phyloP scores from a whole-genome alignment of 2,888 invertebrate species.

The Melanostoma scalare region DNA sequence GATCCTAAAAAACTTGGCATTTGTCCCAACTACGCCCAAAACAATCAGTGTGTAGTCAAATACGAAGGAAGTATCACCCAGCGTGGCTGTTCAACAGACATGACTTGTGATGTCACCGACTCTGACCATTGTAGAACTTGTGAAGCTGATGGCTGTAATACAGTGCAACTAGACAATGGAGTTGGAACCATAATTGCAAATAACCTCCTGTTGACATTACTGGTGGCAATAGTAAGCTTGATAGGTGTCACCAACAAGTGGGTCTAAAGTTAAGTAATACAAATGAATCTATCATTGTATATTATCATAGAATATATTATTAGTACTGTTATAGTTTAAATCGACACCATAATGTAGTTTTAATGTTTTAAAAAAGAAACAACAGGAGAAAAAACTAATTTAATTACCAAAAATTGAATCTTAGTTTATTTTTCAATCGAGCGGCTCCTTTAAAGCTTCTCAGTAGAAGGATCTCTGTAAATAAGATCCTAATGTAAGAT shows the following conservation, averaged over 20 bases:
- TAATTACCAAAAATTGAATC: constrained; percentile 5
- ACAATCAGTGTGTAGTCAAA: constrained; percentile 76
- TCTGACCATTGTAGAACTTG: constrained; percentile 76
- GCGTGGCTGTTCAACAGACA: constrained; percentile 77
- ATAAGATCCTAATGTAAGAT: too few relatives aligned
- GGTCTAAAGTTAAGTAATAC: neutral
- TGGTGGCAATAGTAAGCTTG: constrained; percentile 41
- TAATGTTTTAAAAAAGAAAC: constrained; percentile 24
- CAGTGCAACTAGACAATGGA: constrained; percentile 67
- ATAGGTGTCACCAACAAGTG: constrained; percentile 23
- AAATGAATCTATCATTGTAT: constrained; percentile 55
- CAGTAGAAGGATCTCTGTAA: too few relatives aligned
- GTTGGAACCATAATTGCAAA: constrained; percentile 37
- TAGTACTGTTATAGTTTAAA: constrained; percentile 47
- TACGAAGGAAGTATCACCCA: constrained; percentile 56
- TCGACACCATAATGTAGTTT: constrained; percentile 46
- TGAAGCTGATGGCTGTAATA: constrained; percentile 77
- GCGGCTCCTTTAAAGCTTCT: too few relatives aligned
- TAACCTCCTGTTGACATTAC: constrained; percentile 44
- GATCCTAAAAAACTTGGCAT: constrained; percentile 73
- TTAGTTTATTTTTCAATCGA: neutral
- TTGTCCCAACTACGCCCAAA: constrained; percentile 76
- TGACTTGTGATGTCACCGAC: constrained; percentile 75
- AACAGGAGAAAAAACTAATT: neutral
- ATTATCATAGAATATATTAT: constrained; percentile 62